phyloP scores from a whole-genome alignment of 2,888 invertebrate species.

The Caradrina kadenii region DNA sequence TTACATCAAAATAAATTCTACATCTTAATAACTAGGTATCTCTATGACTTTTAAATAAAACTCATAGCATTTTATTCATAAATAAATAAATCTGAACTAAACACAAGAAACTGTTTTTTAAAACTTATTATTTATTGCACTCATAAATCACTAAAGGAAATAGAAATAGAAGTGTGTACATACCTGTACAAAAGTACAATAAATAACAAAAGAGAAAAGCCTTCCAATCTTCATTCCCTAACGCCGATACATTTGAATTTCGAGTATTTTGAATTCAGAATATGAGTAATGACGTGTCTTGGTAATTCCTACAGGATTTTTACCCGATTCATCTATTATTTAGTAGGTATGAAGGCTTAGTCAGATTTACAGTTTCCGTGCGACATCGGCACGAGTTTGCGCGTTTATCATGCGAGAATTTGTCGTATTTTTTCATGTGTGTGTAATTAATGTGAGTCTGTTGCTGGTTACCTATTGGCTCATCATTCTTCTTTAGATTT shows the following conservation, averaged over 20 bases:
- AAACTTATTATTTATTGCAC: constrained; percentile 56
- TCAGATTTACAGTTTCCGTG: constrained; percentile 83
- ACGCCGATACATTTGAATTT: constrained; percentile 67
- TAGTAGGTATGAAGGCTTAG: constrained; percentile 79
- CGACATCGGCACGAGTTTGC: constrained; percentile 64
- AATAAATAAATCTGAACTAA: constrained; percentile 56
- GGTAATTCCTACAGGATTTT: constrained; percentile 80
- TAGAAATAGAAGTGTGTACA: not conserved
- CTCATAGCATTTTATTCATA: constrained; percentile 34
- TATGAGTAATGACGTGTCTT: constrained; percentile 83
- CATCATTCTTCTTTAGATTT: constrained; percentile 30
- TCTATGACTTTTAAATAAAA: not conserved
- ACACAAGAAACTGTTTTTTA: constrained; percentile 38
- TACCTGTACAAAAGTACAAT: not conserved
- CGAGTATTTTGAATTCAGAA: constrained; percentile 75
- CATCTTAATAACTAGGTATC: too few species aligned
- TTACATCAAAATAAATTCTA: too few species aligned
- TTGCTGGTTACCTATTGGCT: constrained; percentile 27
- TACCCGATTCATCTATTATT: constrained; percentile 85
- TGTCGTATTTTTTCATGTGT: constrained; percentile 52
- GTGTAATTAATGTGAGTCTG: constrained; percentile 27
- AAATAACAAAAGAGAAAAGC: constrained; percentile 40
- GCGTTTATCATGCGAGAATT: constrained; percentile 66
- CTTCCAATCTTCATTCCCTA: constrained; percentile 66
- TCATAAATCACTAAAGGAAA: constrained; percentile 60